Evolutionary conservation across 2,113 vertebrate genomes (phyloP), one percentile per base, ranked within the genome.

Genomic region (Odobenus rosmarus): DNA sequence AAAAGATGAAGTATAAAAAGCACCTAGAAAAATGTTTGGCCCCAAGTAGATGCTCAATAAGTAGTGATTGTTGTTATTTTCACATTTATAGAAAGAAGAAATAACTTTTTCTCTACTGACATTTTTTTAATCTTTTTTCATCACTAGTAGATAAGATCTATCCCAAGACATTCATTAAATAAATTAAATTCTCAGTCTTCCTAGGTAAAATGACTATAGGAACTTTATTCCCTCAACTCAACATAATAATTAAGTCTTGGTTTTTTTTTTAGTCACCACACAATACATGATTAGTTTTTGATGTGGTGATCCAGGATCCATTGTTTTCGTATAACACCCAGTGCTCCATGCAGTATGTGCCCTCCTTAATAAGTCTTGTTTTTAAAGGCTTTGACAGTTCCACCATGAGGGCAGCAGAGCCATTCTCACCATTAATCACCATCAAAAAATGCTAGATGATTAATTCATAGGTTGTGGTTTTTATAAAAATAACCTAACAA

Each of bases 151-250:
- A 67, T 88, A 28, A 84, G 16, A 69, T 80, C 31, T 31, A 95
- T 57, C 87, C 3, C 36, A 84, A 74, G 33, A 84, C 3, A 64
- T n/a, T 90, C 49, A 84, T 88, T 69, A 93, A 57, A 49, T 95
- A 84, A 36, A 77, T 39, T 93, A 72, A 90, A 74, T 69, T 93
- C 11, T 95, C n/a, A 93, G 10, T 76, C n/a, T 69, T 94, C 10
- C n/a, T 42, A 71, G 19, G 15, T 83, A 82, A 90, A 95, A 93
- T 76, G 19, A n/a, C n/a, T 81, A 0, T 85, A 55, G 28, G 36
- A 81, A 39, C 33, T 64, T 76, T 64, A 59, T 97, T 89, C 10
- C 3, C 51, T 46, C 24, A 89, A 79, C 42, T 83, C 72, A 42
- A 55, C 85, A 72, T 53, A 82, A 59, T 94, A 91, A 61, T 64